Percentiles rank a stretch among this genome's conserved stretches.
Conservation (phyloP, 2,113 vertebrate species). For the Pollimyrus isidori region DNA sequence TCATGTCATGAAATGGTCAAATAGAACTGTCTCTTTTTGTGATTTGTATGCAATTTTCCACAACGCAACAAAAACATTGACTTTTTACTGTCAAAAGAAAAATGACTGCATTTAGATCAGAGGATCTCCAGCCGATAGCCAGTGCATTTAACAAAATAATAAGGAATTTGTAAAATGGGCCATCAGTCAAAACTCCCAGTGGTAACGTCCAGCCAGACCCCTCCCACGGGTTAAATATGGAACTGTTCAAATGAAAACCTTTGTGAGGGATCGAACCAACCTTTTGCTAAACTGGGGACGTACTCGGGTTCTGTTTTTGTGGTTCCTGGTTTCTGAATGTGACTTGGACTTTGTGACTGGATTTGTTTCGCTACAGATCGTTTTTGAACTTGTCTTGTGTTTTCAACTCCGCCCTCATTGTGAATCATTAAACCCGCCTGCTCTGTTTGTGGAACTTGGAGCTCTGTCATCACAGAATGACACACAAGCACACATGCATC, state of each 20-base stretch:
- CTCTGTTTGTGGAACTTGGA: not conserved
- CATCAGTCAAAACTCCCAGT: not conserved
- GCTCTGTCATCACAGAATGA: not conserved
- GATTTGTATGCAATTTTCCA: no score
- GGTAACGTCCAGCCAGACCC: not conserved
- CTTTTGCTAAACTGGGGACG: not conserved
- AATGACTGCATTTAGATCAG: not conserved
- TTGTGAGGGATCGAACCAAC: not conserved
- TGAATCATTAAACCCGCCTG: not conserved
- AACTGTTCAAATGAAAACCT: not conserved
- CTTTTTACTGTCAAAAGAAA: not conserved
- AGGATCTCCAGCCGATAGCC: not conserved
- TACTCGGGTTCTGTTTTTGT: not conserved
- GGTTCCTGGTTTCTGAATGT: not conserved
- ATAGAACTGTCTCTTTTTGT: not conserved
- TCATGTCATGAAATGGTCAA: not conserved
- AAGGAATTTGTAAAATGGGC: not conserved
- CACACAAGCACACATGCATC: not conserved
- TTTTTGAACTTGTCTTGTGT: not conserved
- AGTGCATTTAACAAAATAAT: not conserved
- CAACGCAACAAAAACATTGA: not conserved
- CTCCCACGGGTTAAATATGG: not conserved
- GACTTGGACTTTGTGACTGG: not conserved
- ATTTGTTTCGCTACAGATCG: not conserved
- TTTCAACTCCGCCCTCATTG: not conserved